A percentile compares a stretch with the other conserved stretches of the same genome.
Evolutionary conservation across 2,888 invertebrate species (phyloP).

Genomic region (Odontothrips loti): DNA sequence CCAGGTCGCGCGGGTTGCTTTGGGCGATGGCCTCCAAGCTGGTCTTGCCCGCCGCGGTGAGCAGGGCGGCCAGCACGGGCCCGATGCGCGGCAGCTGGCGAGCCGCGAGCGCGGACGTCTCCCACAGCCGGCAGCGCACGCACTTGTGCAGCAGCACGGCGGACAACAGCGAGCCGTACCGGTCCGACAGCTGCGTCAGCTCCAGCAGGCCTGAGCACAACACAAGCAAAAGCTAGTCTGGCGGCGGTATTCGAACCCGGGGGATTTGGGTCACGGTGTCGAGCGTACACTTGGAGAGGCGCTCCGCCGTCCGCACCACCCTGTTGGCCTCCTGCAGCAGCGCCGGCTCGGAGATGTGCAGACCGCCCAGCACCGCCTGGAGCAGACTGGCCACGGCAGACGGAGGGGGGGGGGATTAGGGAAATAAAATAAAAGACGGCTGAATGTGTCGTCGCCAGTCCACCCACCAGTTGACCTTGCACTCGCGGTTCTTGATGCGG

Average conservation of each 20-base stretch:
- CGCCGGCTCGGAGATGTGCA: constrained; percentile 63
- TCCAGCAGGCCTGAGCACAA: not conserved
- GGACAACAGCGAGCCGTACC: constrained; percentile 56
- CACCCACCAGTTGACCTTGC: constrained; percentile 73
- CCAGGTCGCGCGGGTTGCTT: constrained; percentile 68
- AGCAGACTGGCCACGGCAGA: constrained; percentile 54
- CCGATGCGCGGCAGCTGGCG: constrained; percentile 70
- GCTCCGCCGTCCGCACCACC: constrained; percentile 62
- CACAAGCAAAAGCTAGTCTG: not conserved
- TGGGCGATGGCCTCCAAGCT: constrained; percentile 60
- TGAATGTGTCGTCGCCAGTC: no score
- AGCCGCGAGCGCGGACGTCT: constrained; percentile 63
- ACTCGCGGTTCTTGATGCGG: constrained; percentile 62
- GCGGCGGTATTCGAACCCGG: no score
- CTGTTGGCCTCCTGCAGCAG: constrained; percentile 65
- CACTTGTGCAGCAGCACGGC: constrained; percentile 63
- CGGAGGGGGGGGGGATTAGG: no score
- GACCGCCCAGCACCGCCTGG: constrained; percentile 68
- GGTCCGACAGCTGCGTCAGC: constrained; percentile 33
- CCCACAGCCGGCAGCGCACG: constrained; percentile 65
- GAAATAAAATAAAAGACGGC: constrained; percentile 35
- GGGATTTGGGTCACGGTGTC: no score
- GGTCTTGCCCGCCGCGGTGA: constrained; percentile 63
- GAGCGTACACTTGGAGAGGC: constrained; percentile 70
- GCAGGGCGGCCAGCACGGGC: constrained; percentile 56